Base-by-base conservation (phyloP, 1,140 invertebrate species). In the Psix sp. region DNA sequence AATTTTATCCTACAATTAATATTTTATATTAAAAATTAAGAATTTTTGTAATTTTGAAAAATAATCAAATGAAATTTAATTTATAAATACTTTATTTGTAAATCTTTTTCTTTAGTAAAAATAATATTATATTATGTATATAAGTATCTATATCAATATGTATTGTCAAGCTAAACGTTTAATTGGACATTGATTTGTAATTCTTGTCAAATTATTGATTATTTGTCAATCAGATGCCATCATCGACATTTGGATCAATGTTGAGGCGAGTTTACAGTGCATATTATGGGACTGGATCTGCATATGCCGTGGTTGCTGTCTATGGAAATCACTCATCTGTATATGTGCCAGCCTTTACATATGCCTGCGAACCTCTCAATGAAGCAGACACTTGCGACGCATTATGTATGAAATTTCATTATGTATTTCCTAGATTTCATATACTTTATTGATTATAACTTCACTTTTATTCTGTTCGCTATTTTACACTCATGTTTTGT, bases 291-390 rank as follows among this genome's bases (percentile, higher is more conserved):
- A 90, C 88, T 5, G 92, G 91, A 14, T 88, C 89, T 2, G 84
- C 93, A 20, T 92, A 90, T 76, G 90, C 84, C 0, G 88, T 91
- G 11, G 83, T 93, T 5, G 91, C 91, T 1, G 88, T 85, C 24
- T 86, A 83, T 65, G 80, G 66, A 33, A 78, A 85, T 56, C 54
- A 78, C 2, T 82, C 79, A 17, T 88, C 89, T 62, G 89, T 91
- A 11, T 94, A 94, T 77, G 89, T 93, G 2, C 92, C 93, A 1
- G 85, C 85, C 5, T 84, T 90, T 39, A 91, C 91, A 1, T 94
- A 93, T 77, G 90, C 88, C 2, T 94, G 92, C 80, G 84, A 88
- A 67, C 81, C 88, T 5, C 18, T 82, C 3, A 75, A 81, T 1
- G 81, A 81, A 40, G 77, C 78, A 2, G 81, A 82, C 15, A 80